Conservation (phyloP, 2,888 invertebrate species). For the Endotricha flammealis region DNA sequence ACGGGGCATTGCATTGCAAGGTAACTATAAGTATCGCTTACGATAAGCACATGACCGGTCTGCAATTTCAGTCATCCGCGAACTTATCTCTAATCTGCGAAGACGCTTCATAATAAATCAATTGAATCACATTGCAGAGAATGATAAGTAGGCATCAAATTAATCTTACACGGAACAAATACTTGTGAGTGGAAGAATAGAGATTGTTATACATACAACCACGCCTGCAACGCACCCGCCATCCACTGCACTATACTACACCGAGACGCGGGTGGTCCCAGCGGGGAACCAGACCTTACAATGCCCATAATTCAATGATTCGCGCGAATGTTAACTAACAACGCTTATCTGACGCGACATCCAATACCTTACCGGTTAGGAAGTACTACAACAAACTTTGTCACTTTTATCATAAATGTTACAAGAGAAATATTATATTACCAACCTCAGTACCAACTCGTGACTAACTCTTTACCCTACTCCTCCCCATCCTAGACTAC, state of each 20-base stretch:
- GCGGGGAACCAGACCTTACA: conserved; percentile 60
- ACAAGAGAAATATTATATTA: conserved; percentile 30
- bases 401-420: conserved; percentile 33
- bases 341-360: conserved; percentile 56
- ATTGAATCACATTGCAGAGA: conserved; percentile 2
- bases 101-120: too few relatives aligned
- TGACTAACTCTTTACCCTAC: too few relatives aligned
- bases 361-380: conserved; percentile 47
- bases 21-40: too few relatives aligned
- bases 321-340: conserved; percentile 62
- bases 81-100: too few relatives aligned
- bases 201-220: conserved; percentile 22
- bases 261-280: conserved; percentile 69
- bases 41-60: too few relatives aligned
- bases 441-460: too few relatives aligned
- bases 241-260: conserved; percentile 28
- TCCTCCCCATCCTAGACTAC: too few relatives aligned
- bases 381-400: conserved; percentile 57
- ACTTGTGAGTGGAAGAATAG: conserved; percentile 9
- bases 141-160: conserved; percentile 5
- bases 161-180: conserved; percentile 18
- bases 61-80: too few relatives aligned
- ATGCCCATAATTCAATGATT: conserved; percentile 69
- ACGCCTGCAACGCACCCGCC: conserved; percentile 22
- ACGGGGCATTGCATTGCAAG: too few relatives aligned